Base-by-base conservation (phyloP, 2,113 vertebrate species). In the Lasiurus borealis region DNA sequence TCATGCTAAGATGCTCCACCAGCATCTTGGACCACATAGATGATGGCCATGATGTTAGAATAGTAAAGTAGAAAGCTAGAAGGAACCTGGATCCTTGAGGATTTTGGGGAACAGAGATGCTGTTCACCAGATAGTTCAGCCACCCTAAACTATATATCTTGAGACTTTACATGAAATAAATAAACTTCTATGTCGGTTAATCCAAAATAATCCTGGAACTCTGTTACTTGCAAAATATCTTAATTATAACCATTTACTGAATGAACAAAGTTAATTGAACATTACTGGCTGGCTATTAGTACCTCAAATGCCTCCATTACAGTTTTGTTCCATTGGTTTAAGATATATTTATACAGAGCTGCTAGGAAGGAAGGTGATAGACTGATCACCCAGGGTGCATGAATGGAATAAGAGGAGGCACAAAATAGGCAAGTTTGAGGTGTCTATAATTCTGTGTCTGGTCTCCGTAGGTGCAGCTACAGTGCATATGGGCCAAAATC, bases 141-240 rank as follows among this genome's bases (percentile, higher is more conserved):
- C 66, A 16, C 15, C 21, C 52, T 87, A 77, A 59, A 76, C 59
- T 90, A 29, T n/a, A 18, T 73, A 77, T 66, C 48, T 85, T 90
- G 54, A 84, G 57, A 46, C 19, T 80, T 91, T 76, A 59, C 3
- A 8, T n/a, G 71, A 92, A 46, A 75, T 25, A 83, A 82, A 75
- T 34, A 14, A 59, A 88, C 5, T 69, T 75, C 36, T 40, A 50
- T 90, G 6, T 92, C 88, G 34, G 36, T 88, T 66, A 95, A 90
- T 19, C 14, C 59, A 88, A 1, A 68, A 3, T 77, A 88, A 88
- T 73, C 44, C 21, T 77, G 46, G 44, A 77, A 69, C 8, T 68
- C 72, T 66, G 36, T 93, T 62, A 72, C 72, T 94, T 34, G 40
- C 5, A 40, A 62, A 93, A 21, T 81, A 40, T 68, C 85, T 95